Conservation (phyloP, 1,140 invertebrate genomes). For the Drosophila gunungcola region DNA sequence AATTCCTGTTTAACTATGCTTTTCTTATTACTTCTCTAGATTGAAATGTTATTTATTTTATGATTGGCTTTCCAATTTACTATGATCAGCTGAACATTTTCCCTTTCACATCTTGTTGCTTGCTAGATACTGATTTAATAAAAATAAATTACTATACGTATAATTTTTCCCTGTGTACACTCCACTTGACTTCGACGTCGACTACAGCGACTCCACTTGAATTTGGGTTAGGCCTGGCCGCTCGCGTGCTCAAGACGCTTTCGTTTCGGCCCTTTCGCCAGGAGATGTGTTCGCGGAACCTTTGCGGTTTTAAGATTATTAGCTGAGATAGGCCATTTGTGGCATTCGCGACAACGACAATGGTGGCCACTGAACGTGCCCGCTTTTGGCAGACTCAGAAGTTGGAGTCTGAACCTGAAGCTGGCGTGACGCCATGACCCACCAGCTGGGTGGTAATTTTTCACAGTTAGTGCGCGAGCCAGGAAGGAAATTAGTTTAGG, state of each 20-base stretch:
- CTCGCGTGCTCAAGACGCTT: conserved; percentile 76
- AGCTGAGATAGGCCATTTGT: conserved; percentile 78
- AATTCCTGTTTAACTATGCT: too few relatives aligned
- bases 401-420: conserved; percentile 7
- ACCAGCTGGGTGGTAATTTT: conserved; percentile 64
- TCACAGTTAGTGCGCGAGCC: conserved; percentile 55
- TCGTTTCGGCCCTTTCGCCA: conserved; percentile 60
- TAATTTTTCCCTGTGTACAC: neutral
- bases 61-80: too few relatives aligned
- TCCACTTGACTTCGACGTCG: conserved; percentile 25
- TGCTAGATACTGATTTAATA: too few relatives aligned
- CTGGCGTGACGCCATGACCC: conserved; percentile 46
- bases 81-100: too few relatives aligned
- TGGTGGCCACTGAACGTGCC: conserved; percentile 53
- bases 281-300: conserved; percentile 62
- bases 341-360: conserved; percentile 56
- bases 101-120: too few relatives aligned
- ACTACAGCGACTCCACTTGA: conserved; percentile 33
- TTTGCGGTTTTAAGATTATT: conserved; percentile 82
- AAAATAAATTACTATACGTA: neutral
- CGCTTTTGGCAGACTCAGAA: conserved; percentile 25
- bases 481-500: conserved; percentile 81
- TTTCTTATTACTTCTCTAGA: too few relatives aligned
- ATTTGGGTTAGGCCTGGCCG: conserved; percentile 18
- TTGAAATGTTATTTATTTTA: too few relatives aligned